Conservation (phyloP, 2,113 vertebrate genomes). For the Lycocorax pyrrhopterus region DNA sequence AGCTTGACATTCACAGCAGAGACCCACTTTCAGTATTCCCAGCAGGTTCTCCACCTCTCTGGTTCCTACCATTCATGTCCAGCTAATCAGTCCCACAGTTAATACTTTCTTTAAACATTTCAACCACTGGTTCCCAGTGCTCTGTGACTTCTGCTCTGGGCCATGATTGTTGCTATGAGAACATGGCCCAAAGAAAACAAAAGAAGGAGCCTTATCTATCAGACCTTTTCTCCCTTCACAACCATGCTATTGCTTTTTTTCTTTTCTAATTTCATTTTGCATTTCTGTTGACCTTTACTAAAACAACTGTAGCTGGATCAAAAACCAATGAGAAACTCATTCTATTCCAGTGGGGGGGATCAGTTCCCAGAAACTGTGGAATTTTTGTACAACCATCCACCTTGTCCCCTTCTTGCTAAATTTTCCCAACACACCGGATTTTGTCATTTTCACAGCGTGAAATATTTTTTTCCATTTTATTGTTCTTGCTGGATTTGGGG, state of each 20-base stretch:
- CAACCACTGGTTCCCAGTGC: not conserved
- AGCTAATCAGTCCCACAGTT: not conserved
- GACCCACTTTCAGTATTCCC: not conserved
- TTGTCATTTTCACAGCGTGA: not conserved
- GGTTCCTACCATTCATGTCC: not conserved
- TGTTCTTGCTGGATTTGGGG: not conserved
- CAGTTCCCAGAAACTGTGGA: not conserved
- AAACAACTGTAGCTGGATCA: not conserved
- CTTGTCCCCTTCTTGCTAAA: not conserved
- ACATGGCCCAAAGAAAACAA: not conserved
- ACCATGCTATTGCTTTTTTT: not conserved
- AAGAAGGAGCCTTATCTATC: not conserved
- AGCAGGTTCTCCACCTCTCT: not conserved
- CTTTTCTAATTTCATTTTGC: rapidly evolving
- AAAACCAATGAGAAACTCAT: not conserved
- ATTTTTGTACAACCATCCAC: not conserved
- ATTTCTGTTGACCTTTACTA: not conserved
- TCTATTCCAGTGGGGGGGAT: no score
- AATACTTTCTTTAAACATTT: not conserved
- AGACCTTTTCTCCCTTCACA: not conserved
- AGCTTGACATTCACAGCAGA: not conserved
- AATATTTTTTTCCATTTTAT: not conserved
- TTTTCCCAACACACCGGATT: not conserved
- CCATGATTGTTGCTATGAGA: not conserved
- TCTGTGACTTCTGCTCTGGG: not conserved